Base-by-base conservation (phyloP, 2,113 vertebrate species). In the Corythoichthys intestinalis region DNA sequence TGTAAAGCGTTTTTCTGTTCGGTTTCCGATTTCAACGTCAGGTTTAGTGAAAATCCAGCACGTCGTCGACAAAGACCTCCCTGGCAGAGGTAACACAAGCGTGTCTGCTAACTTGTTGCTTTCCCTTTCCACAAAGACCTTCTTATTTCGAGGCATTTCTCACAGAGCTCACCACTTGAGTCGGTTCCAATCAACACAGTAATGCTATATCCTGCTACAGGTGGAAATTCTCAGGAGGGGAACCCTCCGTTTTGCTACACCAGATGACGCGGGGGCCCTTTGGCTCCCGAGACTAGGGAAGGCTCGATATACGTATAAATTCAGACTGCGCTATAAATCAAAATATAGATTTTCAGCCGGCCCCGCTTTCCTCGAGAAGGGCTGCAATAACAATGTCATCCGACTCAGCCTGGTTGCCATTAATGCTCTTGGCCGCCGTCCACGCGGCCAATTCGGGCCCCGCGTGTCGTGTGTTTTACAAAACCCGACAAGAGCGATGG, bases 351-450 rank as follows among this genome's bases (percentile, higher is more conserved):
- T 85, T 87, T 90, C 84, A 83, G 84, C 84, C 81, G 77, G 83
- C 76, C 80, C 85, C 82, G 77, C 20, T 83, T 84, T 89, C 86
- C 84, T 78, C 20, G 73, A 61, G 79, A 85, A 89, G 81, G 81
- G 83, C 86, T 82, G 85, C 88, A 86, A 91, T 89, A 90, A 90
- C 89, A 87, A 86, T 90, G 88, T 92, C 90, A 88, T 86, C 72
- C 47, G 78, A 87, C 76, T 84, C 79, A 77, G 85, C 87, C 85
- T 84, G 85, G 85, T 88, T 86, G 76, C 87, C 80, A 87, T 89
- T 87, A 90, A 83, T 66, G 73, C 83, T 76, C 85, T 37, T 88
- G 85, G 86, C 89, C 75, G 67, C 54, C 61, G 14, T 83, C 86
- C 87, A 86, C 75, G 83, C 84, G 87, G 88, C 88, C 88, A 79